Conservation (phyloP, 2,888 invertebrate species). For the Drosophila kambysellisi region DNA sequence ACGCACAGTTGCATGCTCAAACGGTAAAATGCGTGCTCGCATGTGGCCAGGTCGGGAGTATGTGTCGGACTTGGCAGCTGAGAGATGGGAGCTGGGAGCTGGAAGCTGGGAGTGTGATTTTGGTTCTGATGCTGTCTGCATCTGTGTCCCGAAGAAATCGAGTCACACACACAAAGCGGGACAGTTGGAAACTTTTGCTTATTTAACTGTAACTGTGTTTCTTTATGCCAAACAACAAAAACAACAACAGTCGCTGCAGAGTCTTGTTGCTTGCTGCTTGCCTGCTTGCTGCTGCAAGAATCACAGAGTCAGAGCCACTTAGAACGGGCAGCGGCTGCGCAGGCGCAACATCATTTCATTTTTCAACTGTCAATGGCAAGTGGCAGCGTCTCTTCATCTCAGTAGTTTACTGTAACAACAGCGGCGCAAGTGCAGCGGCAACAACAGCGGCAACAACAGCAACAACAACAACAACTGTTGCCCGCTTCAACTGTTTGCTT, state of each 20-base stretch:
- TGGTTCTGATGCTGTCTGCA: slow-evolving; percentile 10
- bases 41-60: slow-evolving; percentile 35
- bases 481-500: slow-evolving; percentile 28
- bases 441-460: slow-evolving; percentile 23
- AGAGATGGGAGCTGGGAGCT: slow-evolving; percentile 3
- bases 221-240: slow-evolving; percentile 40
- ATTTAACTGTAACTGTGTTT: slow-evolving; percentile 69
- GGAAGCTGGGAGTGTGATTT: slow-evolving; percentile 5
- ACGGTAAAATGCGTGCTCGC: slow-evolving; percentile 76
- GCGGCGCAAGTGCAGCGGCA: slow-evolving; percentile 42
- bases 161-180: slow-evolving; percentile 50
- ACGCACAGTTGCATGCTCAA: slow-evolving; percentile 62
- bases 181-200: slow-evolving; percentile 70
- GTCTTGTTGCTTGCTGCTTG: background rate
- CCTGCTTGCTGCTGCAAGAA: slow-evolving; percentile 3
- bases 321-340: slow-evolving; percentile 46
- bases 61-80: background rate
- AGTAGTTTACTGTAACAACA: slow-evolving; percentile 61
- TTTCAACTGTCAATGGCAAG: slow-evolving; percentile 54
- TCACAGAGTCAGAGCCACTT: slow-evolving; percentile 37
- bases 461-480: slow-evolving; percentile 18
- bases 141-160: slow-evolving; percentile 51
- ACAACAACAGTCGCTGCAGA: slow-evolving; percentile 8
- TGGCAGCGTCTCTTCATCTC: slow-evolving; percentile 19
- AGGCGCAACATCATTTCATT: slow-evolving; percentile 53